Evolutionary conservation across 2,797 vertebrate genomes (phyloP), one percentile per base, ranked within the genome.

Genomic region (Micromesistius poutassou): DNA sequence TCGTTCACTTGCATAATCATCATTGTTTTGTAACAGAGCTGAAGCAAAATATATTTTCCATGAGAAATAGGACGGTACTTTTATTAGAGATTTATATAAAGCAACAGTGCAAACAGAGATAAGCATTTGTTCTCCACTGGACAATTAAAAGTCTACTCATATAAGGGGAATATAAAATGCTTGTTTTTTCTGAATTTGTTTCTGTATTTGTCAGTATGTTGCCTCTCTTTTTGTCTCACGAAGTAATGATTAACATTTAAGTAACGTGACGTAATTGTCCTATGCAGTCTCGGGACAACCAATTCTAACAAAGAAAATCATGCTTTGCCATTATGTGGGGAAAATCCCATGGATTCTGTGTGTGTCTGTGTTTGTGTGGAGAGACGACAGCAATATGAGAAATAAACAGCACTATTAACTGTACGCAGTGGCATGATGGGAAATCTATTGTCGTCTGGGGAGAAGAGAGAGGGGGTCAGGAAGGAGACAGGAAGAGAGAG

Each of bases 401-500:
- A 92, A 93, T 87, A 92, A 94, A 93, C 87, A 89, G 22, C 4
- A 76, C 77, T 84, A 79, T 84, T 79, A 90, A 88, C 78, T 73
- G 83, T 78, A 83, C 75, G 74, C 87, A 84, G 72, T 74, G 72
- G 78, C 80, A 79, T 82, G 87, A 87, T 89, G 87, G 88, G 88
- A 86, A 75, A 81, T 82, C 92, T 88, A 93, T 93, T 94, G 94
- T 94, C 85, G 81, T 92, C 88, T 92, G 88, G 81, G 79, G 79
- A 36, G 81, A 81, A 83, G 76, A 83, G 76, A 83, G 74, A 22
- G 81, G 79, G 83, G 86, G 86, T 95, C 94, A 96, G 97, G 96
- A 97, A 97, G 96, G 95, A 96, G 96, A 96, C 97, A 96, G 97
- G 97, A 97, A 97, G 94, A 94, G 94, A 93, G 94, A 95, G 94